Evolutionary conservation across 2,797 vertebrate genomes (phyloP).

Genomic region (Eulemur mongoz): DNA sequence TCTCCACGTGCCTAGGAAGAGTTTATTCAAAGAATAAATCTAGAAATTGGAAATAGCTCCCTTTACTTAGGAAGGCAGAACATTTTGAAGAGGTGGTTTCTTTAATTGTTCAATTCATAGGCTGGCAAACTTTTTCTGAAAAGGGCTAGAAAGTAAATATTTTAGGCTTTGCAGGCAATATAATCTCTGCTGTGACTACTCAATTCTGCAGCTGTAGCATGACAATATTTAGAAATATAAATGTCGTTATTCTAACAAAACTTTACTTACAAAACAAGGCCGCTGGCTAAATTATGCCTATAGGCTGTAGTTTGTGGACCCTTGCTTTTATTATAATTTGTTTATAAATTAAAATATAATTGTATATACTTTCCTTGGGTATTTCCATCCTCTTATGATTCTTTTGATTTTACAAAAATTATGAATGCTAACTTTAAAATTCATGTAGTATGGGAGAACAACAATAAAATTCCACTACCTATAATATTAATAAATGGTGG

Average conservation of each 20-base stretch:
- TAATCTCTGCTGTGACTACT: not conserved
- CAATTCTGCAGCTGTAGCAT: not conserved
- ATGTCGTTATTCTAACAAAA: not conserved
- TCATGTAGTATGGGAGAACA: not conserved
- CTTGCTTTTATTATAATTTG: not conserved
- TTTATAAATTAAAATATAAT: not conserved
- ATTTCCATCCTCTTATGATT: not conserved
- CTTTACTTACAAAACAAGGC: not conserved
- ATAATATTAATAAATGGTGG: not conserved
- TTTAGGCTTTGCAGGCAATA: not conserved
- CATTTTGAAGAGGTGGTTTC: not conserved
- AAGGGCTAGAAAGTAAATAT: not conserved
- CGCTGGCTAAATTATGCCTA: not conserved
- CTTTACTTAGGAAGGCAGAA: not conserved
- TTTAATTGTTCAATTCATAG: not conserved
- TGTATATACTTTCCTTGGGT: not conserved
- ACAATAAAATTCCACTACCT: not conserved
- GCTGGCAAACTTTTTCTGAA: not conserved
- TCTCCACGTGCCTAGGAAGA: not conserved
- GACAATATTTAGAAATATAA: not conserved
- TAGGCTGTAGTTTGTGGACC: not conserved
- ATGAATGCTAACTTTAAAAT: not conserved
- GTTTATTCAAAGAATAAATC: not conserved
- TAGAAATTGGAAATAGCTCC: not conserved
- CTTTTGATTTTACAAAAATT: not conserved